phyloP scores from a whole-genome alignment of 2,113 vertebrate genomes.

The Raja brachyura region DNA sequence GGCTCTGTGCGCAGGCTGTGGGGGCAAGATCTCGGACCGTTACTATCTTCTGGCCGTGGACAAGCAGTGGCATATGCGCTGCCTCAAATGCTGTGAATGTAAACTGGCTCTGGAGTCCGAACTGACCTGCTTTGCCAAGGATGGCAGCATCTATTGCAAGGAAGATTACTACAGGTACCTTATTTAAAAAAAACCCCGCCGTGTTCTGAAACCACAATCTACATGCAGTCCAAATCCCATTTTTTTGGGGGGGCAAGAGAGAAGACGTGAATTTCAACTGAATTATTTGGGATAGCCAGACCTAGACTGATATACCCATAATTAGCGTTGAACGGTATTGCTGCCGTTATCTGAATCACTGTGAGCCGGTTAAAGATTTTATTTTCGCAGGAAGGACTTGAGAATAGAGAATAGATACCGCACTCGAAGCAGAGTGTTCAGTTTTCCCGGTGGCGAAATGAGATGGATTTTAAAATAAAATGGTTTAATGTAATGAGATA shows the following conservation, averaged over 20 bases:
- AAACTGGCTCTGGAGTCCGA: constrained; percentile 97
- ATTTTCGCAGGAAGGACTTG: neutral
- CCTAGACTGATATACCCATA: neutral
- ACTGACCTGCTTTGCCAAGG: constrained; percentile 98
- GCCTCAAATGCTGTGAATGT: constrained; percentile 94
- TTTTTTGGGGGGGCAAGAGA: neutral
- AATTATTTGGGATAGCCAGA: neutral
- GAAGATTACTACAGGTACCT: constrained; percentile 95
- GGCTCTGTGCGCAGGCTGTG: constrained; percentile 92
- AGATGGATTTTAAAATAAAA: neutral
- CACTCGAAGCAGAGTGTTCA: neutral
- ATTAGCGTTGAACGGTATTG: neutral
- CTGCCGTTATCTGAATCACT: neutral
- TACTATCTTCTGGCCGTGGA: constrained; percentile 98
- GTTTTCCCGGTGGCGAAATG: neutral
- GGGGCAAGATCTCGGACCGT: constrained; percentile 90
- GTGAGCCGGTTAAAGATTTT: neutral
- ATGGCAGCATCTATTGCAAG: constrained; percentile 98
- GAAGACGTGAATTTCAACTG: neutral
- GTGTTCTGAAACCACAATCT: constrained; percentile 26
- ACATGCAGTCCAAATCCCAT: neutral
- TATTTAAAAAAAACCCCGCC: neutral
- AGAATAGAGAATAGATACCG: neutral
- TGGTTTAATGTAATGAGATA: neutral
- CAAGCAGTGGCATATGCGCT: constrained; percentile 99